Evolutionary conservation across 2,113 vertebrate genomes (phyloP).

Genomic region (Ciconia stormi): DNA sequence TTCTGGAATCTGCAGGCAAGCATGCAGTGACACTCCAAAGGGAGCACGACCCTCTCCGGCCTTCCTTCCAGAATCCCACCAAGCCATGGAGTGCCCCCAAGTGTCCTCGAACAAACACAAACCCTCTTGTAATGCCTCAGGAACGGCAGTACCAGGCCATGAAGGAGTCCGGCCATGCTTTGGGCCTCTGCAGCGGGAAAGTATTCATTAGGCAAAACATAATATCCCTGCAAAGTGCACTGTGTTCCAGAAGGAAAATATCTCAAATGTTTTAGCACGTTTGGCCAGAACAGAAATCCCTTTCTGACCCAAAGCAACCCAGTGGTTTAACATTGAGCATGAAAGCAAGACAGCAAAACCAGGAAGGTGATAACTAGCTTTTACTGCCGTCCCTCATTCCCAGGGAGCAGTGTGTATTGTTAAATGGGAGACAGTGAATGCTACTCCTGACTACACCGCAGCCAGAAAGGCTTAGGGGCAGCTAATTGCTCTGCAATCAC

Average conservation of each 20-base stretch:
- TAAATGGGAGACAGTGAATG: neutral
- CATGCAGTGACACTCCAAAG: neutral
- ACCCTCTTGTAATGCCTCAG: neutral
- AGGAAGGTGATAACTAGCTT: neutral
- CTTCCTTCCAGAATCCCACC: neutral
- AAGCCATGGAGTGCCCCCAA: neutral
- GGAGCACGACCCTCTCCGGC: neutral
- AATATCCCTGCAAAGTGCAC: neutral
- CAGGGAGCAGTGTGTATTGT: neutral
- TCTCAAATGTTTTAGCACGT: neutral
- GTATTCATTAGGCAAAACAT: neutral
- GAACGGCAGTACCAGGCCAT: neutral
- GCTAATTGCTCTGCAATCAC: neutral
- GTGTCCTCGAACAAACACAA: neutral
- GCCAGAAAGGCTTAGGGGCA: neutral
- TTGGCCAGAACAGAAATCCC: neutral
- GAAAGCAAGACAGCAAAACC: neutral
- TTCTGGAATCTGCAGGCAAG: neutral
- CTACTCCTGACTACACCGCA: rapidly evolving
- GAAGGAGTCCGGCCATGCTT: neutral
- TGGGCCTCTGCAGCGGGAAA: neutral
- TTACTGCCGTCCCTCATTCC: neutral
- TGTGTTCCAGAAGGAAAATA: neutral
- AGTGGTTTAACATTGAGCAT: neutral
- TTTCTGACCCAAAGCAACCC: neutral